Evolutionary conservation across 2,888 invertebrate genomes (phyloP), one percentile per base, ranked within the genome.

Genomic region (Caenorhabditis plicata): DNA sequence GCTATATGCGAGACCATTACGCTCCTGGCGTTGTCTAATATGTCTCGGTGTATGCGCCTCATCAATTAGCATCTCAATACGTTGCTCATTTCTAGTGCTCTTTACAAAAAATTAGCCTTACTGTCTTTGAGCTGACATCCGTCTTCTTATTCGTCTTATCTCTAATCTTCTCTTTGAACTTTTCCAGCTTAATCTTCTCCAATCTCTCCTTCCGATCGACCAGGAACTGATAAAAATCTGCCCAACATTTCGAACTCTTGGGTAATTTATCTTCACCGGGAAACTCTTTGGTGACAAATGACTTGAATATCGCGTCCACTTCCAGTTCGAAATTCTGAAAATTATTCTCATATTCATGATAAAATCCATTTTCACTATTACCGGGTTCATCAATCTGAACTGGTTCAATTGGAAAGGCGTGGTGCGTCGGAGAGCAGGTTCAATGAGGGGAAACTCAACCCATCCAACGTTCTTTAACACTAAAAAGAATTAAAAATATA

Each of bases 381-480:
- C n/a, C n/a, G n/a, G n/a, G n/a, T n/a, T n/a, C n/a, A n/a, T n/a
- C n/a, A n/a, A n/a, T n/a, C n/a, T n/a, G n/a, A n/a, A n/a, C n/a
- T n/a, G n/a, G n/a, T n/a, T n/a, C n/a, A n/a, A n/a, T n/a, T n/a
- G n/a, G n/a, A n/a, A n/a, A n/a, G n/a, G n/a, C n/a, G n/a, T n/a
- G n/a, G n/a, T n/a, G n/a, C n/a, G n/a, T 57, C 47, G 17, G 17
- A 32, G 38, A 53, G 23, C 31, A 54, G n/a, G 49, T 50, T 3
- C n/a, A 32, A 48, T 17, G 35, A 25, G 25, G 26, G 48, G 22
- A 42, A 44, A 44, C 42, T 53, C n/a, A 47, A 46, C 17, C 31
- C 47, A 44, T 58, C 52, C 43, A 38, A 51, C 11, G 57, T 50
- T 17, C 23, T 60, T n/a, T n/a, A n/a, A n/a, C n/a, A n/a, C n/a